Evolutionary conservation across 1,140 invertebrate species (phyloP).

Genomic region (Penaeus chinensis): DNA sequence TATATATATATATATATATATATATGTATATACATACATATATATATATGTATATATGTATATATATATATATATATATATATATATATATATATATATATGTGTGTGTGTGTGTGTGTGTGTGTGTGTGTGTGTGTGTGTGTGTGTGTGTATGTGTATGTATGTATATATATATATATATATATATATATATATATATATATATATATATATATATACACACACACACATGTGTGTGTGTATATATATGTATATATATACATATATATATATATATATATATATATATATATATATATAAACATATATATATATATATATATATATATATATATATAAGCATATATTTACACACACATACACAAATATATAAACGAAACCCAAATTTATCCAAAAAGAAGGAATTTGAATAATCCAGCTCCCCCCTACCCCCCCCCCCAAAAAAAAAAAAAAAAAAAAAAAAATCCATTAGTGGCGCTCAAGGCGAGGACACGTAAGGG

Average conservation of each 20-base stretch:
- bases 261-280: neutral
- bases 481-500: too few relatives aligned
- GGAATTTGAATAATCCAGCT: too few relatives aligned
- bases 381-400: too few relatives aligned
- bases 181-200: constrained; percentile 22
- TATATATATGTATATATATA: neutral
- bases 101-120: too few relatives aligned
- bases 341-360: constrained; percentile 4
- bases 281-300: neutral
- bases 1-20: neutral
- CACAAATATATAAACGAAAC: too few relatives aligned
- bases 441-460: too few relatives aligned
- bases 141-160: too few relatives aligned
- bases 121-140: too few relatives aligned
- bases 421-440: too few relatives aligned
- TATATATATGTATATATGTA: neutral
- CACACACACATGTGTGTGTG: too few relatives aligned
- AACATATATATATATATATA: constrained; percentile 18
- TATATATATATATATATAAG: constrained; percentile 21
- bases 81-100: constrained; percentile 19
- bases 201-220: constrained; percentile 1
- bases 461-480: too few relatives aligned
- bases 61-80: constrained; percentile 22
- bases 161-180: constrained; percentile 14
- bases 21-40: neutral